These are phyloP conservation scores for Nothobranchius kuhntae DNA, from an alignment of 2,113 vertebrate genomes.

Conservation along the genomic window DNA sequence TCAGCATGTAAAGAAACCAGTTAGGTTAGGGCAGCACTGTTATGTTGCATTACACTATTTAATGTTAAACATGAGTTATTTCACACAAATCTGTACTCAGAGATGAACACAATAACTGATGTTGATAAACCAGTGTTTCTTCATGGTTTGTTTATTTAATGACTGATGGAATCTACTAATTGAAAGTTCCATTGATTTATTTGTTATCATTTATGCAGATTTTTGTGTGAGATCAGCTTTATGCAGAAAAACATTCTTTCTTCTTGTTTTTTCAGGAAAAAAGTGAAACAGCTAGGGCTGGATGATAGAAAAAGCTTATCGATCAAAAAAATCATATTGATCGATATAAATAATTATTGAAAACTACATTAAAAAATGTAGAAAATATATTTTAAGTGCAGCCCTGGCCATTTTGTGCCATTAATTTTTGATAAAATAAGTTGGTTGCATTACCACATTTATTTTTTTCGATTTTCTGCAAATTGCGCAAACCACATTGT, in stretches of 20 bases:
- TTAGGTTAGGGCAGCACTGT: constrained; percentile 20
- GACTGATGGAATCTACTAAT: too few relatives aligned
- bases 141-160: constrained; percentile 7
- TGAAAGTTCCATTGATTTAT: background rate
- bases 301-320: too few relatives aligned
- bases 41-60: constrained; percentile 17
- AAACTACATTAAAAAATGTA: too few relatives aligned
- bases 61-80: constrained; percentile 35
- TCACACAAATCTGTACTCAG: constrained; percentile 35
- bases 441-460: too few relatives aligned
- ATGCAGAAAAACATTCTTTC: background rate
- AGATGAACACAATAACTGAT: constrained; percentile 31
- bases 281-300: background rate
- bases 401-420: too few relatives aligned
- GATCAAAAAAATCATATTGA: too few relatives aligned
- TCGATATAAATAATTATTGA: too few relatives aligned
- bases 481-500: too few relatives aligned
- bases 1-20: constrained; percentile 8
- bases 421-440: too few relatives aligned
- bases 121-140: constrained; percentile 63
- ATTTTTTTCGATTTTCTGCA: too few relatives aligned
- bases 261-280: background rate
- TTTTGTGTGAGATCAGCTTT: background rate
- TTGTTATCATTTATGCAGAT: background rate
- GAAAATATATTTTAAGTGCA: too few relatives aligned